These are phyloP conservation scores for Stenurella melanura DNA, from an alignment of 2,888 invertebrate genomes.

Conservation along the genomic window DNA sequence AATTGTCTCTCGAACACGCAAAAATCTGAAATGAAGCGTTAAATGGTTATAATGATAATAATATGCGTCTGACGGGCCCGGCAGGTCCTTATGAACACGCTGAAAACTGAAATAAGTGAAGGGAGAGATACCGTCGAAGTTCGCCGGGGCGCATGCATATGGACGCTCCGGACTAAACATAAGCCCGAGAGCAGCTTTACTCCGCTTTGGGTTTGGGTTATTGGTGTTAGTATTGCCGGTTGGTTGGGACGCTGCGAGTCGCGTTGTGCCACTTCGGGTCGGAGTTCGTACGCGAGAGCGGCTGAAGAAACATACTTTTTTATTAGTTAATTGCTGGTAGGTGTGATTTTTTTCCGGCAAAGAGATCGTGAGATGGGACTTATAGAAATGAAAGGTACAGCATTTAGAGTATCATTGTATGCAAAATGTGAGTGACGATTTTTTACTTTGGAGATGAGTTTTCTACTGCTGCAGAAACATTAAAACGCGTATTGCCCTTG, in stretches of 20 bases:
- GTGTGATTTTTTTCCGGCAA: not conserved
- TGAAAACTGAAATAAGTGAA: not conserved
- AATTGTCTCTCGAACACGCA: not conserved
- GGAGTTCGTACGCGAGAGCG: not conserved
- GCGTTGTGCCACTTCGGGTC: not conserved
- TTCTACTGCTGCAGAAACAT: too few relatives aligned
- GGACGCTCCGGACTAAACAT: not conserved
- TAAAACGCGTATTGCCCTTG: too few relatives aligned
- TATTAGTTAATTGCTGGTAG: not conserved
- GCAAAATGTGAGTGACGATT: too few relatives aligned
- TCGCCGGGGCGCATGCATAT: slow-evolving; percentile 6
- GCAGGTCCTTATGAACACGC: not conserved
- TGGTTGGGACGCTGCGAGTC: not conserved
- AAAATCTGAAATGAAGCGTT: not conserved
- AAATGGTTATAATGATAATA: not conserved
- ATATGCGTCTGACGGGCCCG: not conserved
- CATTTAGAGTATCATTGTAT: too few relatives aligned
- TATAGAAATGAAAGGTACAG: not conserved
- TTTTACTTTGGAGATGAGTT: too few relatives aligned
- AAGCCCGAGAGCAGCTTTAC: slow-evolving; percentile 5
- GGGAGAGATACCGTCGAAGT: not conserved
- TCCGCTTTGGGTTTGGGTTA: not conserved
- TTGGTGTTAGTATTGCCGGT: slow-evolving; percentile 8
- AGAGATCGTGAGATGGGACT: not conserved
- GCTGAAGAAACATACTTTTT: not conserved